These are phyloP conservation scores for Ciconia maguari DNA, from an alignment of 2,113 vertebrate species.

Conservation along the genomic window DNA sequence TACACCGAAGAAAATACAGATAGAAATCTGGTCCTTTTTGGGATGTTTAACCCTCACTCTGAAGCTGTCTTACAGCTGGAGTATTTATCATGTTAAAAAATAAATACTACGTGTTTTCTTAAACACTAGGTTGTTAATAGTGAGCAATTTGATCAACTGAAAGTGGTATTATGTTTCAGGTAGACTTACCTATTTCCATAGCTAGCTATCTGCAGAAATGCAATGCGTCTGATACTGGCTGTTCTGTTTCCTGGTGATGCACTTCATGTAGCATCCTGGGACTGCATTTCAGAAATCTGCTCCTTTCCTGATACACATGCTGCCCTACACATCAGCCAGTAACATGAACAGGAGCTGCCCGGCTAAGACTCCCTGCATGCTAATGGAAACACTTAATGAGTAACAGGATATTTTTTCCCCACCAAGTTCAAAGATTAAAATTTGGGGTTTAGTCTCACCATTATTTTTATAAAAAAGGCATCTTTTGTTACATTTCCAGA, in stretches of 20 bases:
- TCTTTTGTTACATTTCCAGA: conserved; percentile 70
- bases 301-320: conserved; percentile 25
- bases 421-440: conserved; percentile 69
- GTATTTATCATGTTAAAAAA: not conserved
- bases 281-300: conserved; percentile 38
- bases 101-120: not conserved
- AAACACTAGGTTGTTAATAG: not conserved
- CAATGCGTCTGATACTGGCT: not conserved
- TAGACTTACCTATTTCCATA: not conserved
- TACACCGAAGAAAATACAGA: not conserved
- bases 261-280: not conserved
- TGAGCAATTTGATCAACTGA: not conserved
- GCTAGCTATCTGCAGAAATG: not conserved
- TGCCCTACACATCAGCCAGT: conserved; percentile 42
- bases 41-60: not conserved
- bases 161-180: not conserved
- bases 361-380: conserved; percentile 20
- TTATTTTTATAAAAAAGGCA: conserved; percentile 57
- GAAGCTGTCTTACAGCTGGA: not conserved
- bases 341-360: conserved; percentile 41
- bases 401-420: conserved; percentile 50
- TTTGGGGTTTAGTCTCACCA: conserved; percentile 66
- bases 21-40: not conserved
- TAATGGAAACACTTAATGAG: conserved; percentile 68
- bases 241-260: conserved; percentile 35